Conservation (phyloP, 2,888 invertebrate genomes). For the Ecdyonurus torrentis region DNA sequence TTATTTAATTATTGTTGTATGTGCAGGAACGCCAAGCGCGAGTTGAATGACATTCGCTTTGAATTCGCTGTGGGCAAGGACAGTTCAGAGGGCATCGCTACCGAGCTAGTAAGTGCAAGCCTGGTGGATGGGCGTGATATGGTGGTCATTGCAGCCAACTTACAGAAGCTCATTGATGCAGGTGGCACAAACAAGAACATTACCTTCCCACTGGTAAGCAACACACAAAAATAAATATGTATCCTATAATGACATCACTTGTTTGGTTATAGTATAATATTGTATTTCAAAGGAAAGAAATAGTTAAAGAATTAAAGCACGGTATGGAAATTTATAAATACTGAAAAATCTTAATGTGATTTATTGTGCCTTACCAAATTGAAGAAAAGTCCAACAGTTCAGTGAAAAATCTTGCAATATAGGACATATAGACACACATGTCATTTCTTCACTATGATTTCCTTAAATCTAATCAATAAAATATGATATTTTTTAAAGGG, state of each 20-base stretch:
- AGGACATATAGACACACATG: too few relatives aligned
- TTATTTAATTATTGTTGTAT: too few relatives aligned
- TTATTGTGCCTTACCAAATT: neutral
- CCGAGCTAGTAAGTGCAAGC: constrained; percentile 87
- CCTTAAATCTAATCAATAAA: too few relatives aligned
- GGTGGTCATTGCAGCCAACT: constrained; percentile 77
- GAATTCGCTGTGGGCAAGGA: constrained; percentile 86
- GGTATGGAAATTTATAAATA: too few relatives aligned
- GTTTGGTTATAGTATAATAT: neutral
- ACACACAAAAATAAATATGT: too few relatives aligned
- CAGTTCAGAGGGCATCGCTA: constrained; percentile 81
- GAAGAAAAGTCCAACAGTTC: neutral
- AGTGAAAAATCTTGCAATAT: too few relatives aligned
- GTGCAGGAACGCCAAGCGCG: constrained; percentile 65
- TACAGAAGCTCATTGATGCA: constrained; percentile 79
- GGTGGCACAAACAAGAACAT: constrained; percentile 28
- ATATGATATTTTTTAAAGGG: too few relatives aligned
- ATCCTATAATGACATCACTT: too few relatives aligned
- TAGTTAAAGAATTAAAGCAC: too few relatives aligned
- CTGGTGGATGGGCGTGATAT: constrained; percentile 85
- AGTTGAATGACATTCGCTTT: constrained; percentile 94
- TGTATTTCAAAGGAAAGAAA: too few relatives aligned
- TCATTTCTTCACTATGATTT: too few relatives aligned
- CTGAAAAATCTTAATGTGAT: too few relatives aligned
- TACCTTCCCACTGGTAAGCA: constrained; percentile 71